Percentiles rank a stretch among this genome's conserved stretches.
Conservation (phyloP, 2,888 invertebrate genomes). For the Zygothrica quintamaculata region DNA sequence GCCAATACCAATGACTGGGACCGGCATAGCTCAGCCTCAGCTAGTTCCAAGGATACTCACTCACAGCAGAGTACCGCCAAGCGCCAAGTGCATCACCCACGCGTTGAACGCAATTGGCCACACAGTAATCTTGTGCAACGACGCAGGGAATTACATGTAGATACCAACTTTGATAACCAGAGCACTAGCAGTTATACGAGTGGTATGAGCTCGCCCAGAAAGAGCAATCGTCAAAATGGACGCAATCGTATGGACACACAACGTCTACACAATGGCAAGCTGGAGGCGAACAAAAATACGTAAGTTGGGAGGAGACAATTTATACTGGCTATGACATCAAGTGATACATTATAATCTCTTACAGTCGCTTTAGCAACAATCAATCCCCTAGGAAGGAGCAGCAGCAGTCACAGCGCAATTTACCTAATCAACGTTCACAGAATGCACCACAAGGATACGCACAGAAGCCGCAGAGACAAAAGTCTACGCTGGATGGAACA, state of each 20-base stretch:
- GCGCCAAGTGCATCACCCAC: slow-evolving; percentile 54
- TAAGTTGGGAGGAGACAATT: slow-evolving; percentile 45
- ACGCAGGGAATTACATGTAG: slow-evolving; percentile 38
- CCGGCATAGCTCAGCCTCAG: slow-evolving; percentile 77
- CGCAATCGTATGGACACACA: slow-evolving; percentile 71
- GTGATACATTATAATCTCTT: slow-evolving; percentile 1
- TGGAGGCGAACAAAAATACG: slow-evolving; percentile 70
- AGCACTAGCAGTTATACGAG: slow-evolving; percentile 72
- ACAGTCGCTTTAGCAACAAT: slow-evolving; percentile 64
- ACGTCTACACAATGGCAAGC: slow-evolving; percentile 75
- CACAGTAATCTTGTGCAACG: slow-evolving; percentile 32
- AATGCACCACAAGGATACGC: slow-evolving; percentile 82
- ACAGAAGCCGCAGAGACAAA: slow-evolving; percentile 66
- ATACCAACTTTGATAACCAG: slow-evolving; percentile 60
- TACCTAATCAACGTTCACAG: slow-evolving; percentile 68
- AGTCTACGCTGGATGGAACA: slow-evolving; percentile 63
- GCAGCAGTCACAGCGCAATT: slow-evolving; percentile 43
- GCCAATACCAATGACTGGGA: slow-evolving; percentile 76
- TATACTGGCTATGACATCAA: too few relatives aligned
- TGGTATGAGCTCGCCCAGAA: slow-evolving; percentile 67
- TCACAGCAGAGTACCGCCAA: slow-evolving; percentile 50
- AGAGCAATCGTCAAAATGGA: slow-evolving; percentile 70
- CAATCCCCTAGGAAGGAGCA: slow-evolving; percentile 59
- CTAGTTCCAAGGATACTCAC: slow-evolving; percentile 77
- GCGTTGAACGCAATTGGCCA: slow-evolving; percentile 21